phyloP scores from a whole-genome alignment of 92 coral and sea anemone genomes.

The Umimayanthus chanpuru region DNA sequence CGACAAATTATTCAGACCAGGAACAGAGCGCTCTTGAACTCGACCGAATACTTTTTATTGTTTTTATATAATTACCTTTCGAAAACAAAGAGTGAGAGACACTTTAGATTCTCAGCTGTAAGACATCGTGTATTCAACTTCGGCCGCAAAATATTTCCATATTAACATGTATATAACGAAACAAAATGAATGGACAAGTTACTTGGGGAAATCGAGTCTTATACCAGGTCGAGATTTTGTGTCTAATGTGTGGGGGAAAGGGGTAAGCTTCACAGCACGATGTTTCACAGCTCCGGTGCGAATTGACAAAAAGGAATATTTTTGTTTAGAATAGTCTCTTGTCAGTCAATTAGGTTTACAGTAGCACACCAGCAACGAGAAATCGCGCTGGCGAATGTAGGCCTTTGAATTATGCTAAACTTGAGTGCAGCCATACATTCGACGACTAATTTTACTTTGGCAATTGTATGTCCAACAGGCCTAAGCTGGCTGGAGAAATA shows the following conservation, averaged over 20 bases:
- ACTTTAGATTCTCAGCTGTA: not conserved
- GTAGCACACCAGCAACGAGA: not conserved
- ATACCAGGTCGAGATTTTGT: not conserved
- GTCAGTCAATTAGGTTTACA: not conserved
- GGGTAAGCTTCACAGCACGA: not conserved
- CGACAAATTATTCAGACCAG: not conserved
- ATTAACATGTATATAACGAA: not conserved
- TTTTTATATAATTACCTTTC: not conserved
- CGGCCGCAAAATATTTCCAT: not conserved
- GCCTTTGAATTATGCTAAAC: not conserved
- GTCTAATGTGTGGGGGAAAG: not conserved
- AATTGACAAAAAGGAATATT: not conserved
- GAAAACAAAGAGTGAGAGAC: not conserved
- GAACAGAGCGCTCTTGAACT: not conserved
- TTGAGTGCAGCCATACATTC: not conserved
- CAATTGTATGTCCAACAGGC: too few relatives aligned
- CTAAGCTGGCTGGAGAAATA: too few relatives aligned
- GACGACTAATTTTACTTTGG: too few relatives aligned
- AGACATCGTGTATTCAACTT: not conserved
- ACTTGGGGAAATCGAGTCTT: not conserved
- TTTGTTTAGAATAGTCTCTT: not conserved
- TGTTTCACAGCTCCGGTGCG: conserved; percentile 3
- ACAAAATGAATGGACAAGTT: not conserved
- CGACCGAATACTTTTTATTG: conserved; percentile 12
- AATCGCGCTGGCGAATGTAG: not conserved